These are phyloP conservation scores for Harpegnathos saltator DNA, from an alignment of 1,140 invertebrate species.

Conservation along the genomic window DNA sequence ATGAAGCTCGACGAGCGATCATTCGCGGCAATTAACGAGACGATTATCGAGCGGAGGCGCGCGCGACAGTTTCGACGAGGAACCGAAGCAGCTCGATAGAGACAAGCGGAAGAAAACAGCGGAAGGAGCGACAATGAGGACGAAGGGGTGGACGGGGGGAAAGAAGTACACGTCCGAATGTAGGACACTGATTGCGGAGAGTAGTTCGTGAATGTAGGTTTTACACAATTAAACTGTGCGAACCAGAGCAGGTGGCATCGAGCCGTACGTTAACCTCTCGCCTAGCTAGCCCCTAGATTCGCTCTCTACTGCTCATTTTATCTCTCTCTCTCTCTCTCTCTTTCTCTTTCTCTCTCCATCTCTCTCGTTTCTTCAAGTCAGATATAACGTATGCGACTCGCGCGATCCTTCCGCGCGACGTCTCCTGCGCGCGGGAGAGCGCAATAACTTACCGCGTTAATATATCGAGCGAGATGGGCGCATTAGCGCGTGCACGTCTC, in stretches of 20 bases:
- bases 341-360: no score
- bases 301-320: constrained; percentile 57
- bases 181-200: constrained; percentile 61
- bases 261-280: constrained; percentile 50
- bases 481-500: constrained; percentile 14
- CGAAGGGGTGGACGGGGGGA: no score
- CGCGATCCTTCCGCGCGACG: constrained; percentile 27
- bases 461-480: constrained; percentile 26
- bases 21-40: constrained; percentile 58
- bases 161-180: constrained; percentile 40
- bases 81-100: neutral
- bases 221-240: constrained; percentile 64
- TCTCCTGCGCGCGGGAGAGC: neutral
- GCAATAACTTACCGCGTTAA: constrained; percentile 42
- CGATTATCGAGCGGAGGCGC: constrained; percentile 42
- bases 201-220: constrained; percentile 63
- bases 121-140: neutral
- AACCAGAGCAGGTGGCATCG: constrained; percentile 66
- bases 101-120: neutral
- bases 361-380: no score
- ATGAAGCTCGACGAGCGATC: constrained; percentile 23
- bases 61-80: neutral
- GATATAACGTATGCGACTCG: constrained; percentile 31
- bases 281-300: constrained; percentile 23
- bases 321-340: no score